These are phyloP conservation scores for Peribatodes rhomboidaria DNA, from an alignment of 2,888 invertebrate genomes.

Conservation along the genomic window DNA sequence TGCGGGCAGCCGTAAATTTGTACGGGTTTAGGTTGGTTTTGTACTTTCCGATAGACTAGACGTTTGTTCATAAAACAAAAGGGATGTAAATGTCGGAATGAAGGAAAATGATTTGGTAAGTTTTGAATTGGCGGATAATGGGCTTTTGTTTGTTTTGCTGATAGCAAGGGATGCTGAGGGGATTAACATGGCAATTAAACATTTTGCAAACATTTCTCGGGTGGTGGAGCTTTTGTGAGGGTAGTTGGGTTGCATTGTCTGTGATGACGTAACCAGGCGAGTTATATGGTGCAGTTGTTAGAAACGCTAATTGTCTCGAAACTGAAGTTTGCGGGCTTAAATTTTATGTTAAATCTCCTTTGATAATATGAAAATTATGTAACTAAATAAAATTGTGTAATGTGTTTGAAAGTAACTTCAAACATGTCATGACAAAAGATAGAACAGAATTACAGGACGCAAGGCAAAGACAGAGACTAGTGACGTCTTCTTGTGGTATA, in stretches of 20 bases:
- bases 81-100: conserved; percentile 49
- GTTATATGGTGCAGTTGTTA: background rate
- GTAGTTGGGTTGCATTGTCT: conserved; percentile 6
- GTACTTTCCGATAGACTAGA: conserved; percentile 70
- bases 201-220: conserved; percentile 22
- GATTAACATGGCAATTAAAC: conserved; percentile 34
- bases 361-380: too few species aligned
- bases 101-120: conserved; percentile 44
- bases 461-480: too few species aligned
- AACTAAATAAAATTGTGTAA: too few species aligned
- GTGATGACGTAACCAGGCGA: background rate
- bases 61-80: conserved; percentile 75
- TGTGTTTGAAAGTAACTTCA: too few species aligned
- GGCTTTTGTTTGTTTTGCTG: conserved; percentile 34
- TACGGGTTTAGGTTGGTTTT: conserved; percentile 67
- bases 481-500: too few species aligned
- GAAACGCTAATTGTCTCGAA: background rate
- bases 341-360: too few species aligned
- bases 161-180: conserved; percentile 22
- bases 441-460: too few species aligned
- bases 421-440: too few species aligned
- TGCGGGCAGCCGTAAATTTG: conserved; percentile 34
- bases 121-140: conserved; percentile 41
- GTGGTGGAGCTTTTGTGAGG: conserved; percentile 2
- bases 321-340: background rate